A percentile compares a stretch with the other conserved stretches of the same genome.
Evolutionary conservation across 2,113 vertebrate species (phyloP).

Genomic region (Osmerus eperlanus): DNA sequence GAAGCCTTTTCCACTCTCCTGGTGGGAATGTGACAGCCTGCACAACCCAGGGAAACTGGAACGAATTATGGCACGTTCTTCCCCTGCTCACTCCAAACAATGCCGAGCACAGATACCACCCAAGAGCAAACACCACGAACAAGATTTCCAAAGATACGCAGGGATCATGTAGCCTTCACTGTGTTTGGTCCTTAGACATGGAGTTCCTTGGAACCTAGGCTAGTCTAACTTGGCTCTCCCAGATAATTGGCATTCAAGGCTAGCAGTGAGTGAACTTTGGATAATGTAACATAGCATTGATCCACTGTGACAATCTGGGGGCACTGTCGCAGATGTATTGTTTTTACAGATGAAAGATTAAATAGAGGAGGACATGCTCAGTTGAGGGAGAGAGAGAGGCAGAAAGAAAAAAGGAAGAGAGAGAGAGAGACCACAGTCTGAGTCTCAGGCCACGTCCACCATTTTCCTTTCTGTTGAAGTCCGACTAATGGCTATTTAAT

Average conservation of each 20-base stretch:
- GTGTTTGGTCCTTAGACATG: too few species aligned
- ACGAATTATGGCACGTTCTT: constrained; percentile 41
- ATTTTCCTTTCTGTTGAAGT: constrained; percentile 38
- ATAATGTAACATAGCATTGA: background rate
- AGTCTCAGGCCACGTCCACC: constrained; percentile 11
- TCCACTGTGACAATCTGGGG: background rate
- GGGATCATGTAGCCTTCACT: too few species aligned
- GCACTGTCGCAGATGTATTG: background rate
- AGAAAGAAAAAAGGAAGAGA: constrained; percentile 1
- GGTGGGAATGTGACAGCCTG: constrained; percentile 43
- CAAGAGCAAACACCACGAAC: background rate
- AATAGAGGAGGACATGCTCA: background rate
- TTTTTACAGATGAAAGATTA: constrained; percentile 3
- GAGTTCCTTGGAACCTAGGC: too few species aligned
- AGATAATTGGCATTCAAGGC: background rate
- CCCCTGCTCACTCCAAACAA: constrained; percentile 5
- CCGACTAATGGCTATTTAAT: constrained; percentile 60
- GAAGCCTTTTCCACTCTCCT: constrained; percentile 50
- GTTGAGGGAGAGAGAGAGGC: background rate
- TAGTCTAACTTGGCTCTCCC: background rate
- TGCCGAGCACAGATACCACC: background rate
- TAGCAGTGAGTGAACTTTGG: background rate
- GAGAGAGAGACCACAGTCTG: background rate
- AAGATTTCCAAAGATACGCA: background rate
- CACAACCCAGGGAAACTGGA: constrained; percentile 34